Conservation (phyloP, 2,113 vertebrate species). For the Campylorhamphus procurvoides region DNA sequence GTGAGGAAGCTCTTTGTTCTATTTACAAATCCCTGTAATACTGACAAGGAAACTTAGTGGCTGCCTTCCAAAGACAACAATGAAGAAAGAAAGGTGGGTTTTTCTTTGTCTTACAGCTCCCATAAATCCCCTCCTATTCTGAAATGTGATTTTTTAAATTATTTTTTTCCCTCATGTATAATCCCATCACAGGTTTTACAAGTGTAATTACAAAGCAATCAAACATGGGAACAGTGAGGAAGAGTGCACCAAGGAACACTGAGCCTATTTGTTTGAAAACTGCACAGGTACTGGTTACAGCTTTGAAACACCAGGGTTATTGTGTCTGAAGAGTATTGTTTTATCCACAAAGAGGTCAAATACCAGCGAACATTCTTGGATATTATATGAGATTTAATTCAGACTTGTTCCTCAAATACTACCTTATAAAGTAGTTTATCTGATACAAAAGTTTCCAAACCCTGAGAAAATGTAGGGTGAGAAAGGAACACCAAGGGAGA, state of each 20-base stretch:
- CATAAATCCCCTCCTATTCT: slow-evolving; percentile 22
- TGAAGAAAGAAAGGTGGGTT: slow-evolving; percentile 50
- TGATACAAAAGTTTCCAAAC: neutral
- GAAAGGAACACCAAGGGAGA: neutral
- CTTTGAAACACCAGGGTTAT: neutral
- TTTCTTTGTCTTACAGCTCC: slow-evolving; percentile 46
- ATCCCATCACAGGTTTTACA: neutral
- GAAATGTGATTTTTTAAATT: neutral
- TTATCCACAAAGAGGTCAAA: neutral
- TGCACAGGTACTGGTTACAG: neutral
- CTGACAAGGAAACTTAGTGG: slow-evolving; percentile 41
- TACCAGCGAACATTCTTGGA: neutral
- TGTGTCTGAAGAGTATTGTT: neutral
- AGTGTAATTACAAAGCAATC: neutral
- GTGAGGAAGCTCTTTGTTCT: slow-evolving; percentile 48
- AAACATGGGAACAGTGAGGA: neutral
- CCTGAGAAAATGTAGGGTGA: neutral
- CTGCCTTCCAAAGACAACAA: slow-evolving; percentile 61
- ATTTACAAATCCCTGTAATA: slow-evolving; percentile 28
- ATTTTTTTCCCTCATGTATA: neutral
- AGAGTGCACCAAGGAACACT: neutral
- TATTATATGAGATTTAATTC: neutral
- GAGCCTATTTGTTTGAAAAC: slow-evolving; percentile 23
- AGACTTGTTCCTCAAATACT: slow-evolving; percentile 23
- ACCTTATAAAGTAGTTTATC: neutral